Percentiles rank a stretch among this genome's conserved stretches.
These are phyloP conservation scores for Motacilla alba DNA, from an alignment of 2,113 vertebrate genomes.

Conservation along the genomic window DNA sequence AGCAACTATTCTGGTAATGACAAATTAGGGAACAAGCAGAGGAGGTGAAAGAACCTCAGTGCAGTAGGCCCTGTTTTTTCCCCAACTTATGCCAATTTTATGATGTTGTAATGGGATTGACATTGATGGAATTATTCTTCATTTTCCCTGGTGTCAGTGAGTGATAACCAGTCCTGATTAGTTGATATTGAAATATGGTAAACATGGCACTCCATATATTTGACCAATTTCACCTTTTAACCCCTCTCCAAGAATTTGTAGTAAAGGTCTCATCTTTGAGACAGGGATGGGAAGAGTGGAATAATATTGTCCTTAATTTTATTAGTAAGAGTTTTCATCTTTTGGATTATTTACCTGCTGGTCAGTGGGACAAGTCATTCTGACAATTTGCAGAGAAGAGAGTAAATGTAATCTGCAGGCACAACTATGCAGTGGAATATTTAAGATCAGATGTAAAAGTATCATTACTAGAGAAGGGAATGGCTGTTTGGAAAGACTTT, in stretches of 20 bases:
- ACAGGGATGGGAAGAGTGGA: not conserved
- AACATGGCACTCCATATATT: not conserved
- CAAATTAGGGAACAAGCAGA: slow-evolving; percentile 65
- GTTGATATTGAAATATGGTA: not conserved
- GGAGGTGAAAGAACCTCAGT: slow-evolving; percentile 64
- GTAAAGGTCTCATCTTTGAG: not conserved
- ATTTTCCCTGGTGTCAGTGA: not conserved
- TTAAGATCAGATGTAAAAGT: not conserved
- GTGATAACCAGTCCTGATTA: not conserved
- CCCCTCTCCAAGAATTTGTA: not conserved
- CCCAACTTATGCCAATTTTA: slow-evolving; percentile 41
- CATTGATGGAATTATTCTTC: slow-evolving; percentile 29
- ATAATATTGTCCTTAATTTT: not conserved
- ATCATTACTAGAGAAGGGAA: not conserved
- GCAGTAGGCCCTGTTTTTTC: slow-evolving; percentile 14
- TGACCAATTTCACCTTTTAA: not conserved
- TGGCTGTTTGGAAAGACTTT: not conserved
- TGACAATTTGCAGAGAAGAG: not conserved
- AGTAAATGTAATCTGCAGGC: not conserved
- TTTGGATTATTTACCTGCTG: not conserved
- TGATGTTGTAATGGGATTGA: slow-evolving; percentile 22
- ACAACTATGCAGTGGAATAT: not conserved
- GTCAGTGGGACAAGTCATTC: not conserved
- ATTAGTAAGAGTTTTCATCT: not conserved
- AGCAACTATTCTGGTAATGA: slow-evolving; percentile 72